These are phyloP conservation scores for Embidobia sp. DNA, from an alignment of 2,888 invertebrate genomes.

Conservation along the genomic window DNA sequence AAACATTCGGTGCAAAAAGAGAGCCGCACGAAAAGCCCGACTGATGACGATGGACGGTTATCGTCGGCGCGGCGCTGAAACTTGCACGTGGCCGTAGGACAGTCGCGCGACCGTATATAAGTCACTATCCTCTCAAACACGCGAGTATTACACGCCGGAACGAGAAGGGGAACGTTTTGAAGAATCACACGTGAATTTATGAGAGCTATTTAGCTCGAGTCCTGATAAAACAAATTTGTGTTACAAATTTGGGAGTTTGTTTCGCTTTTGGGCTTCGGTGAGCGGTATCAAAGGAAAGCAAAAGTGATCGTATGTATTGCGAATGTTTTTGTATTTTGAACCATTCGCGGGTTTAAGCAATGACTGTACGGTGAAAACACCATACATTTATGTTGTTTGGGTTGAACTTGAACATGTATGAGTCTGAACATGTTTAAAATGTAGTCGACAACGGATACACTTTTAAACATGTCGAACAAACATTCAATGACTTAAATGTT, in stretches of 20 bases:
- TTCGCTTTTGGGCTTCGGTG: neutral
- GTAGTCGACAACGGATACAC: too few species aligned
- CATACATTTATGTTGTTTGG: too few species aligned
- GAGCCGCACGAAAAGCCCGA: slow-evolving; percentile 4
- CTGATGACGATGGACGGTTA: slow-evolving; percentile 3
- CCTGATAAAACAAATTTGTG: neutral
- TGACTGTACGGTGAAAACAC: too few species aligned
- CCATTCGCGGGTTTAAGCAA: too few species aligned
- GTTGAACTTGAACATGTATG: too few species aligned
- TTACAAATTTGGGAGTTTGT: neutral
- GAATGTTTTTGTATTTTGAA: too few species aligned
- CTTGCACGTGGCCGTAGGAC: slow-evolving; percentile 27
- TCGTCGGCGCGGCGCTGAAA: slow-evolving; percentile 11
- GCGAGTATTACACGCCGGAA: slow-evolving; percentile 20
- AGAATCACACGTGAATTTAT: slow-evolving; percentile 2
- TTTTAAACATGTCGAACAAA: too few species aligned
- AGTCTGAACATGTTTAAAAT: too few species aligned
- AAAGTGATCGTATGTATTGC: too few species aligned
- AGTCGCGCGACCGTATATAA: slow-evolving; percentile 28
- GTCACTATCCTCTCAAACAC: slow-evolving; percentile 26
- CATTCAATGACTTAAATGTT: too few species aligned
- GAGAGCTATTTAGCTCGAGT: too few species aligned
- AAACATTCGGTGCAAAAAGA: slow-evolving; percentile 11
- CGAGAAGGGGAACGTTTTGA: slow-evolving; percentile 11
- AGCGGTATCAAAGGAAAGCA: too few species aligned